Evolutionary conservation across 1,140 invertebrate genomes (phyloP), one percentile per base, ranked within the genome.

Genomic region (Orchestia grillus): DNA sequence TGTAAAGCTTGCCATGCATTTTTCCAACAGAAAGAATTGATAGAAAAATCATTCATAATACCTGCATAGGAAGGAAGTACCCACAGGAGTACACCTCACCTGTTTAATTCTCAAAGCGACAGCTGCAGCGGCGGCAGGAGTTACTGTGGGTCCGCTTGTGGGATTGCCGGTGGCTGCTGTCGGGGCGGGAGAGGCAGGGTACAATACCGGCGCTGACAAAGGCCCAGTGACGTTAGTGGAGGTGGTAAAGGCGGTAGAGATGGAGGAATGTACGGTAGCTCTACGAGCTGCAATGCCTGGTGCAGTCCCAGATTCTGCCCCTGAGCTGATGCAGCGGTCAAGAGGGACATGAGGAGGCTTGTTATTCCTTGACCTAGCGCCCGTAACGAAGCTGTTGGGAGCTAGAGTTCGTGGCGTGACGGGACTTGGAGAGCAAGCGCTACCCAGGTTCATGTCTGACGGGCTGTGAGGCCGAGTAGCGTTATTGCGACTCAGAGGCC

Each of bases 381-480:
- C 44, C 0, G 92, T 11, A 36, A 19, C 36, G 41, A 91, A 43
- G 88, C 41, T 44, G 88, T 42, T 41, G 0, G 92, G 0, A 90
- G 42, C 8, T 42, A 11, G 88, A 42, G 88, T 90, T 41, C 88
- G 88, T 41, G 43, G 8, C 4, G 28, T 36, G 62, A 77, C 62
- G 62, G 62, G 62, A 28, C 62, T 77, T 15, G 62, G 62, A 36
- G 62, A 77, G 28, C 11, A 77, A 77, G 41, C 88, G n/a, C 88
- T 44, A 42, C 88, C 41, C 15, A 19, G 43, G 43, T 44, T 90
- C 4, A 42, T 15, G 88, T 94, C 92, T 42, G 43, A 19, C 4
- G 92, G 92, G 47, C 92, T 94, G 92, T 47, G 92, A n/a, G 92
- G 44, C 44, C 92, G 92, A 91, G 88, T 44, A 44, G 41, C 88